phyloP scores from a whole-genome alignment of 2,113 vertebrate genomes.

The Penelope pileata region DNA sequence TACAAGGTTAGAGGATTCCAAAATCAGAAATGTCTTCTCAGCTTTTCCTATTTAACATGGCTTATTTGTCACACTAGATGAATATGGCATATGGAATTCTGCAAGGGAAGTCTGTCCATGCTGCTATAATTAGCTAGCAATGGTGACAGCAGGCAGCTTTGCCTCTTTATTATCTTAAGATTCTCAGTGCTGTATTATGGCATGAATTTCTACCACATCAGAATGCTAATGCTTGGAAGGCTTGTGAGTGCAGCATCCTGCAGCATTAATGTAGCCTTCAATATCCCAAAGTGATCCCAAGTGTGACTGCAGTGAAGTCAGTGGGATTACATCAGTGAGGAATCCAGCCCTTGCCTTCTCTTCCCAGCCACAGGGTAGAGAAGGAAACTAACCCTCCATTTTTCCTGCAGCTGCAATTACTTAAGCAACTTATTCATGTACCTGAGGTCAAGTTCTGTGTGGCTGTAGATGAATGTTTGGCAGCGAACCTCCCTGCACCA shows the following conservation, averaged over 20 bases:
- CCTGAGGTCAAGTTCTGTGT: background rate
- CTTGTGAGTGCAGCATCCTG: background rate
- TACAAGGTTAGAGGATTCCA: background rate
- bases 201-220: background rate
- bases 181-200: background rate
- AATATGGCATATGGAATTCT: background rate
- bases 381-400: background rate
- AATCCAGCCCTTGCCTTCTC: background rate
- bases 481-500: background rate
- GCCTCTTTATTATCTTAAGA: constrained; percentile 17
- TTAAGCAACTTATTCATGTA: background rate
- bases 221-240: constrained; percentile 28
- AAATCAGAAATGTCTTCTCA: background rate
- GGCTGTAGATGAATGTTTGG: background rate
- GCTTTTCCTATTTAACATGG: background rate
- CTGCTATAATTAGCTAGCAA: background rate
- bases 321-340: background rate
- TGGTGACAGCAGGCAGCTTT: constrained; percentile 39
- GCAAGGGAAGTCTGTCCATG: background rate
- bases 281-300: background rate
- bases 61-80: background rate
- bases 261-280: background rate
- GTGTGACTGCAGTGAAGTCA: background rate
- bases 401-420: background rate
- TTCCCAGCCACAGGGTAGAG: background rate